Percentiles rank a stretch among this genome's conserved stretches.
These are phyloP conservation scores for Orius insidiosus DNA, from an alignment of 1,140 invertebrate genomes.

Conservation along the genomic window DNA sequence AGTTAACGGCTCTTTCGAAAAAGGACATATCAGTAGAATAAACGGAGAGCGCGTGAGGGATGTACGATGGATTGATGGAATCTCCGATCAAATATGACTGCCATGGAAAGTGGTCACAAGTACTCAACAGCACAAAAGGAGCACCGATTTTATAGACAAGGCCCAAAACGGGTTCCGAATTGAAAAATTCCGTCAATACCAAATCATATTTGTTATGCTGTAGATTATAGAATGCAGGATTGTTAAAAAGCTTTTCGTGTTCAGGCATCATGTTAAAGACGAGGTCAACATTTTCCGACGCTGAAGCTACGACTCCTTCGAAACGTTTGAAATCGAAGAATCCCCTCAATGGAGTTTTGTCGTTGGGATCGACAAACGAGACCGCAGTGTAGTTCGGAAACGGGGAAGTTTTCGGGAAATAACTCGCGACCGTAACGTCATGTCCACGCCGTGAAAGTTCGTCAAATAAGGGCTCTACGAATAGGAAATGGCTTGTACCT, in stretches of 20 bases:
- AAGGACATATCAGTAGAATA: conserved; percentile 33
- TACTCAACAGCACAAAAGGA: conserved; percentile 10
- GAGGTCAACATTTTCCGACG: not conserved
- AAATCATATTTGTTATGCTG: conserved; percentile 17
- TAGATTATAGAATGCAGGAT: conserved; percentile 25
- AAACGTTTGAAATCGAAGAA: conserved; percentile 1
- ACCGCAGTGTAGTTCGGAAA: conserved; percentile 34
- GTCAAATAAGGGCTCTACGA: conserved; percentile 23
- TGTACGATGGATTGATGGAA: conserved; percentile 39
- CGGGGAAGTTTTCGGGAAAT: conserved; percentile 29
- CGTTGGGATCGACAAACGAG: conserved; percentile 10
- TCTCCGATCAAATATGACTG: conserved; percentile 34
- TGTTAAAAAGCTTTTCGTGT: not conserved
- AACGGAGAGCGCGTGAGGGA: conserved; percentile 31
- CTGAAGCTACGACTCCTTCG: not conserved
- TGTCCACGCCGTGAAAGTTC: conserved; percentile 24
- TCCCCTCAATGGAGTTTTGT: conserved; percentile 6
- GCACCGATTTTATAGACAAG: conserved; percentile 17
- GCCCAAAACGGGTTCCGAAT: conserved; percentile 19
- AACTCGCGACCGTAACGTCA: conserved; percentile 22
- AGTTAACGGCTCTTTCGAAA: conserved; percentile 33
- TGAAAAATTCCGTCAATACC: conserved; percentile 17
- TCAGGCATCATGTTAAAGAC: not conserved
- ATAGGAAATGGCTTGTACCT: conserved; percentile 24
- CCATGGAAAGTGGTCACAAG: conserved; percentile 29